A percentile compares a stretch with the other conserved stretches of the same genome.
Evolutionary conservation across 1,140 invertebrate genomes (phyloP).

Genomic region (Bradysia coprophila): DNA sequence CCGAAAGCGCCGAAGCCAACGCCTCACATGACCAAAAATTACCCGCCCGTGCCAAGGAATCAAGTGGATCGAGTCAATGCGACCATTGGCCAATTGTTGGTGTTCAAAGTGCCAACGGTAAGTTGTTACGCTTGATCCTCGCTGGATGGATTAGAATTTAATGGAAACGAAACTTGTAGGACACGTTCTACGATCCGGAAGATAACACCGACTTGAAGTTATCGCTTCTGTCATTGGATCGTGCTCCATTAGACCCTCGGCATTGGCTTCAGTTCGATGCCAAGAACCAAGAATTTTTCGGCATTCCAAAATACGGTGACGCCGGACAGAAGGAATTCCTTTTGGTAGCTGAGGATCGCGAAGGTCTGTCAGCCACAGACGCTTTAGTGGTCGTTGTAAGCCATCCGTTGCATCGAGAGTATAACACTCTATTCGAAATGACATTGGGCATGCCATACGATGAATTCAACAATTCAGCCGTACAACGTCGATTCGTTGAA

Average conservation of each 20-base stretch:
- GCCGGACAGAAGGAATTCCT: constrained; percentile 56
- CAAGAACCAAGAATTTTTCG: constrained; percentile 79
- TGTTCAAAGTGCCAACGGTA: constrained; percentile 61
- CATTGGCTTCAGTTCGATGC: constrained; percentile 81
- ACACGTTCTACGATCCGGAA: constrained; percentile 80
- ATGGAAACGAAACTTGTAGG: too few species aligned
- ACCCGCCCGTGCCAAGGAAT: constrained; percentile 56
- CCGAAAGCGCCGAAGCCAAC: constrained; percentile 27
- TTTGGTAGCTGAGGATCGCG: constrained; percentile 45
- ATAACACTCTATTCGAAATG: constrained; percentile 59
- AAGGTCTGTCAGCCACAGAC: constrained; percentile 50
- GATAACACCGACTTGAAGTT: constrained; percentile 60
- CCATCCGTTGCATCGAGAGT: constrained; percentile 27
- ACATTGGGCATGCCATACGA: constrained; percentile 54
- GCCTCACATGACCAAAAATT: constrained; percentile 37
- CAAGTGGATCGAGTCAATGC: constrained; percentile 69
- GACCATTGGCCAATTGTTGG: constrained; percentile 53
- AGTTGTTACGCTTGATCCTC: constrained; percentile 17
- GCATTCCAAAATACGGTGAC: constrained; percentile 50
- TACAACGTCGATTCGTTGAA: constrained; percentile 60
- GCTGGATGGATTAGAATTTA: too few species aligned
- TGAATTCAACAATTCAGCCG: constrained; percentile 46
- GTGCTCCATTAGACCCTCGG: constrained; percentile 38
- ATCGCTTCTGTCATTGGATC: constrained; percentile 49
- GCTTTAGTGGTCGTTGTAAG: constrained; percentile 58